A percentile compares a stretch with the other conserved stretches of the same genome.
Conservation (phyloP, 2,888 invertebrate genomes). For the Cryptocephalus primarius region DNA sequence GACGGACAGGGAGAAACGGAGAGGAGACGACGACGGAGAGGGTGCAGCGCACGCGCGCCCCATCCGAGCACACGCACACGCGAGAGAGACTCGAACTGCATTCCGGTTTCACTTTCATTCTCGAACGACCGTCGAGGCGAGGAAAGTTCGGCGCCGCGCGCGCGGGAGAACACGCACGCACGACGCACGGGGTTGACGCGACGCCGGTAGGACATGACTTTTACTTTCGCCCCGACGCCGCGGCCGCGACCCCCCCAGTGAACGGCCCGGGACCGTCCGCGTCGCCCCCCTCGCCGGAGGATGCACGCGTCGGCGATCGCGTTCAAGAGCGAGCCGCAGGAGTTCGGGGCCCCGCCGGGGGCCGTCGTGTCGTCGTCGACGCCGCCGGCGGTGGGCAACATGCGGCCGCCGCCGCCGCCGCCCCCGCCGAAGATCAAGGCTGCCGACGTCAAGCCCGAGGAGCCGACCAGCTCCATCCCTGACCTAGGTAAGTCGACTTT, state of each 20-base stretch:
- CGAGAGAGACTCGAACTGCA: slow-evolving; percentile 27
- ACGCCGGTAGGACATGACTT: slow-evolving; percentile 40
- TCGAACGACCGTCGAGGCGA: slow-evolving; percentile 14
- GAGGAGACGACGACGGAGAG: slow-evolving; percentile 19
- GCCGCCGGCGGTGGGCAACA: slow-evolving; percentile 27
- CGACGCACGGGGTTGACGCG: background rate
- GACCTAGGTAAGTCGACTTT: slow-evolving; percentile 69
- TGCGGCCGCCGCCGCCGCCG: slow-evolving; percentile 46
- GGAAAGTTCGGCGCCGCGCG: slow-evolving; percentile 2
- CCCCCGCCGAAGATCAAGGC: slow-evolving; percentile 31
- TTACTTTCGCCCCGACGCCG: slow-evolving; percentile 36
- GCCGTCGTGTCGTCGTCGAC: slow-evolving; percentile 33
- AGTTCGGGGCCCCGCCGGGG: slow-evolving; percentile 30
- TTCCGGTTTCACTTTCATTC: slow-evolving; percentile 39
- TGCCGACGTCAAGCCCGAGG: slow-evolving; percentile 48
- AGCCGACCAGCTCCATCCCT: slow-evolving; percentile 79
- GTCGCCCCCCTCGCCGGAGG: too few relatives aligned
- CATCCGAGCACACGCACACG: slow-evolving; percentile 28
- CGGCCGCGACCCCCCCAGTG: slow-evolving; percentile 16
- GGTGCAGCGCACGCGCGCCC: slow-evolving; percentile 45
- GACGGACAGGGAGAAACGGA: background rate
- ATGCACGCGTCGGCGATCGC: slow-evolving; percentile 48
- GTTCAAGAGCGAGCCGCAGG: slow-evolving; percentile 32
- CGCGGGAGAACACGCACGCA: slow-evolving; percentile 4
- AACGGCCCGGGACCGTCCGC: too few relatives aligned